Percentiles rank a stretch among this genome's conserved stretches.
Evolutionary conservation across 2,888 invertebrate species (phyloP).

Genomic region (Mesopsocus fuscifrons): DNA sequence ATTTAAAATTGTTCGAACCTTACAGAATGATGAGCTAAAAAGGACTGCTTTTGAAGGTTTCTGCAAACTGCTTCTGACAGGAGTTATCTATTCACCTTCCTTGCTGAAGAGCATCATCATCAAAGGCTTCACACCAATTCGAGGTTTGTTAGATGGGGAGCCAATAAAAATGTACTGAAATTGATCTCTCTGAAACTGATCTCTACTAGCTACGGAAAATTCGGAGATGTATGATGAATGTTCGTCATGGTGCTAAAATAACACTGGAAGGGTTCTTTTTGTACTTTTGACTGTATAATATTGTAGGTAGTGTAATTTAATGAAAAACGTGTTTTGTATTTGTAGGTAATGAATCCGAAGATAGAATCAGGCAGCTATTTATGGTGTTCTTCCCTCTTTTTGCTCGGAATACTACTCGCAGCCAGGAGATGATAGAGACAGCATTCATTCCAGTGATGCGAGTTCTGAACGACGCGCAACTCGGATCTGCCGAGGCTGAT

Average conservation of each 20-base stretch:
- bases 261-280: no score
- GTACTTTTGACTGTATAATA: no score
- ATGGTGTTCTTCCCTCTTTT: conserved; percentile 6
- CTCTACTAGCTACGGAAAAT: background rate
- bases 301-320: no score
- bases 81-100: conserved; percentile 2
- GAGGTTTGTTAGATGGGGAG: background rate
- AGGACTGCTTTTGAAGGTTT: background rate
- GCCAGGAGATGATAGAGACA: conserved; percentile 8
- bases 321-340: no score
- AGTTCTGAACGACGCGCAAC: background rate
- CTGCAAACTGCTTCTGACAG: conserved; percentile 7
- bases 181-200: background rate
- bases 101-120: conserved; percentile 3
- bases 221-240: no score
- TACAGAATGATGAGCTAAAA: conserved; percentile 3
- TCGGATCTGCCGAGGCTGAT: conserved; percentile 6
- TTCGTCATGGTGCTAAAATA: no score
- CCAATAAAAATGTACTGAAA: no score
- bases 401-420: background rate
- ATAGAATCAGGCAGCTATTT: conserved; percentile 2
- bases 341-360: conserved; percentile 7
- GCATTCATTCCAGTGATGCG: conserved; percentile 3
- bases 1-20: no score
- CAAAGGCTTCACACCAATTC: conserved; percentile 2